Evolutionary conservation across 1,140 invertebrate genomes (phyloP).

Genomic region (Zaprionus ghesquierei): DNA sequence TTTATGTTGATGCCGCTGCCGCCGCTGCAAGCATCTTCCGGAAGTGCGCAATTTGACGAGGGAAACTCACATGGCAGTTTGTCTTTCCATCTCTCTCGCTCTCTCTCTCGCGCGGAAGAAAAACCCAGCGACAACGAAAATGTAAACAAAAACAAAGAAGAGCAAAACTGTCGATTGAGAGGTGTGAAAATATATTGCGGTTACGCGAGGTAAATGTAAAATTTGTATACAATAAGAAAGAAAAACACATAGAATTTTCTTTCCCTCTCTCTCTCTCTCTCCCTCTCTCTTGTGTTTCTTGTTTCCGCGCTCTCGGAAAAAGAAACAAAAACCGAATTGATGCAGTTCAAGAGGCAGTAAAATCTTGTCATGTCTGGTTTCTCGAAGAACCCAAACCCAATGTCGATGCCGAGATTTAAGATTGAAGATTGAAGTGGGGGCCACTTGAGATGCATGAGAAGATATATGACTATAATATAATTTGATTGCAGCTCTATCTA

Average conservation of each 20-base stretch:
- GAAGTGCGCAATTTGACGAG: slow-evolving; percentile 66
- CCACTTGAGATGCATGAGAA: slow-evolving; percentile 63
- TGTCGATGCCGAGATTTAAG: slow-evolving; percentile 65
- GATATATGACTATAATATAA: slow-evolving; percentile 69
- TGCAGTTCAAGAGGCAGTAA: slow-evolving; percentile 57
- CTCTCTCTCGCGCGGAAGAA: slow-evolving; percentile 3
- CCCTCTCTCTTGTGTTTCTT: too few species aligned
- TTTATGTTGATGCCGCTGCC: slow-evolving; percentile 28
- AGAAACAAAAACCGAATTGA: slow-evolving; percentile 53
- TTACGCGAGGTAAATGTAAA: slow-evolving; percentile 31
- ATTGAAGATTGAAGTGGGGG: slow-evolving; percentile 7
- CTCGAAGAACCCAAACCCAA: slow-evolving; percentile 30
- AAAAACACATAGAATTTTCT: not conserved
- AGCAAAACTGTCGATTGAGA: slow-evolving; percentile 6
- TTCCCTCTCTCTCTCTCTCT: not conserved
- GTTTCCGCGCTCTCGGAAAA: not conserved
- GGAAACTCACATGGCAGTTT: slow-evolving; percentile 16
- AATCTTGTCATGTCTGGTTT: slow-evolving; percentile 61
- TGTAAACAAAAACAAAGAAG: slow-evolving; percentile 42
- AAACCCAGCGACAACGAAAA: slow-evolving; percentile 10
- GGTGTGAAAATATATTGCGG: slow-evolving; percentile 1
- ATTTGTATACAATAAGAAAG: slow-evolving; percentile 13
- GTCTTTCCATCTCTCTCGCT: not conserved
- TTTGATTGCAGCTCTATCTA: slow-evolving; percentile 59
- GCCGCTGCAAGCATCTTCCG: slow-evolving; percentile 41